These are phyloP conservation scores for Halisarca cf. caerulea DNA, from an alignment of 37 sponge, comb jelly and placozoan species.

Conservation along the genomic window DNA sequence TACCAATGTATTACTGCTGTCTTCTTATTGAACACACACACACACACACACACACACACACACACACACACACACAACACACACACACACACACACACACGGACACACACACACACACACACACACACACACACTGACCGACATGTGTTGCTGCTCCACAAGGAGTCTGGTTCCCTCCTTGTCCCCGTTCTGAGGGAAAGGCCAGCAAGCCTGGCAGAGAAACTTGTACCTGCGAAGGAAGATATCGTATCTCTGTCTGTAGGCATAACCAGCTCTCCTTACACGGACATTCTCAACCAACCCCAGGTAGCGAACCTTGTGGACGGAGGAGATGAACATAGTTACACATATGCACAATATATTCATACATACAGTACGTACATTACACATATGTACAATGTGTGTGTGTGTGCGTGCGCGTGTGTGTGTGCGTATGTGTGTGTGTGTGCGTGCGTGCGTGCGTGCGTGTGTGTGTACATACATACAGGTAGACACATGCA, in stretches of 20 bases:
- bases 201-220: conserved; percentile 36
- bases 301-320: conserved; percentile 68
- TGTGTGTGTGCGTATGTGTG: no score
- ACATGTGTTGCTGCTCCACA: conserved; percentile 28
- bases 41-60: no score
- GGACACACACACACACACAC: no score
- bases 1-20: not conserved
- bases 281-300: conserved; percentile 77
- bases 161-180: conserved; percentile 42
- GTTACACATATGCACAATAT: not conserved
- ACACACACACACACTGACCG: conserved; percentile 10
- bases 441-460: no score
- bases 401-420: no score
- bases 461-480: no score
- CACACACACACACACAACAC: no score
- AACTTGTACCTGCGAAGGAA: conserved; percentile 72
- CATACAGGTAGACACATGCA: not conserved
- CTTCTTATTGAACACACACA: no score
- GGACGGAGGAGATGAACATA: not conserved
- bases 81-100: no score
- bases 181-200: conserved; percentile 13
- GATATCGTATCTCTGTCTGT: conserved; percentile 53
- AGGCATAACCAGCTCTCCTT: conserved; percentile 69
- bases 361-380: not conserved
- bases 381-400: no score